phyloP scores from a whole-genome alignment of 2,797 vertebrate genomes.

The Hippoglossus hippoglossus region DNA sequence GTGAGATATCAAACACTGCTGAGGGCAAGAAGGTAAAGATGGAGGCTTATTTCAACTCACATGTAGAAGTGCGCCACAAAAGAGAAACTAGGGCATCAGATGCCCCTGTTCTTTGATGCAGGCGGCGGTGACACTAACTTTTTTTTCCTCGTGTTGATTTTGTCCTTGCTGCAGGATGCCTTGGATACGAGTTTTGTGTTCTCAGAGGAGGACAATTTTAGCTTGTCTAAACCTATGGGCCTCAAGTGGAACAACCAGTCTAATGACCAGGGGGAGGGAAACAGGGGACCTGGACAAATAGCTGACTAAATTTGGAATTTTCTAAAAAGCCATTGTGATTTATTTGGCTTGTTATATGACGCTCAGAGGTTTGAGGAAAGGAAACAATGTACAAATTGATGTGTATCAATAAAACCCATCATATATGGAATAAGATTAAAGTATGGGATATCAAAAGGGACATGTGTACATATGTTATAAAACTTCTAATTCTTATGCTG shows the following conservation, averaged over 20 bases:
- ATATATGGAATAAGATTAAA: not conserved
- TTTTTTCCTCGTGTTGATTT: conserved; percentile 71
- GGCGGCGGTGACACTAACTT: conserved; percentile 54
- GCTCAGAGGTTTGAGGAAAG: conserved; percentile 9
- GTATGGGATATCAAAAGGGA: not conserved
- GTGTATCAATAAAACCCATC: not conserved
- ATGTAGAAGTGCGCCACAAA: conserved; percentile 45
- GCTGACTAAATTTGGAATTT: conserved; percentile 39
- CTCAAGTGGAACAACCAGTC: conserved; percentile 59
- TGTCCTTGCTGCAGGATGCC: conserved; percentile 82
- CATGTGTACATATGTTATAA: not conserved
- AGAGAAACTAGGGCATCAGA: conserved; percentile 72
- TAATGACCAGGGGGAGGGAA: conserved; percentile 64
- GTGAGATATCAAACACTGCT: conserved; percentile 37
- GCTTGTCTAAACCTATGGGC: conserved; percentile 64
- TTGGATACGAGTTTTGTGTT: conserved; percentile 60
- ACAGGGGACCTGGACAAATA: conserved; percentile 49
- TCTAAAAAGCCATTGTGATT: conserved; percentile 27
- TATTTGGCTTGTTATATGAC: conserved; percentile 19
- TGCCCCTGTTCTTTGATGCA: conserved; percentile 73
- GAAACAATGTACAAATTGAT: conserved; percentile 11
- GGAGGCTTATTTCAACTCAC: conserved; percentile 38
- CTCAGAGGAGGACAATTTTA: conserved; percentile 78
- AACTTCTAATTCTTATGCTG: not conserved
- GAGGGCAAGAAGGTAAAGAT: conserved; percentile 30